Conservation (phyloP, 1,140 invertebrate species). For the Cotesia glomerata region DNA sequence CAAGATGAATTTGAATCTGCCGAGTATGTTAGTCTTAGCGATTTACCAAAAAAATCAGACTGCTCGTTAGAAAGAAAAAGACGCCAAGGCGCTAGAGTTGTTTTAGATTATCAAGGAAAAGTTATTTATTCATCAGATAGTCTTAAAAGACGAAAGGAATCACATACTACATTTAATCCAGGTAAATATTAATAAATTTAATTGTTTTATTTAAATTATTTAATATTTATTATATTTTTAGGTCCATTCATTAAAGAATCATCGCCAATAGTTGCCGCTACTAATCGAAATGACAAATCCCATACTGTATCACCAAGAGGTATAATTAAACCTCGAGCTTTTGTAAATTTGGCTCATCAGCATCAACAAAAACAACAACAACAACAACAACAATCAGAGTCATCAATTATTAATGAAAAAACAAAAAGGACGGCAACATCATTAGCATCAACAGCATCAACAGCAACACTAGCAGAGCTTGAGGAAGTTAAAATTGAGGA, state of each 20-base stretch:
- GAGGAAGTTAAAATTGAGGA: too few relatives aligned
- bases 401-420: too few relatives aligned
- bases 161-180: slow-evolving; percentile 84
- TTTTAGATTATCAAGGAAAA: slow-evolving; percentile 85
- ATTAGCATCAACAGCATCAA: neutral
- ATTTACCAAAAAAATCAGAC: slow-evolving; percentile 68
- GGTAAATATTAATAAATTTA: slow-evolving; percentile 54
- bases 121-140: slow-evolving; percentile 90
- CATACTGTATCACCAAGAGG: too few relatives aligned
- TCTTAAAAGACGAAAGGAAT: slow-evolving; percentile 78
- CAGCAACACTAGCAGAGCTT: slow-evolving; percentile 39
- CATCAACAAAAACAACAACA: too few relatives aligned
- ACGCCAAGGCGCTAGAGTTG: slow-evolving; percentile 79
- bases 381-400: too few relatives aligned
- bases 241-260: neutral
- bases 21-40: slow-evolving; percentile 82
- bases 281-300: too few relatives aligned
- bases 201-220: neutral
- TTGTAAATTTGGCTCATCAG: too few relatives aligned
- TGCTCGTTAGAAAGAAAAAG: slow-evolving; percentile 62
- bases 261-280: too few relatives aligned
- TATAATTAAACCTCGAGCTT: too few relatives aligned
- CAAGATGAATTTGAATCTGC: slow-evolving; percentile 34
- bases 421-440: too few relatives aligned
- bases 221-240: neutral